Evolutionary conservation across 2,888 invertebrate genomes (phyloP).

Genomic region (Andrena bucephala): DNA sequence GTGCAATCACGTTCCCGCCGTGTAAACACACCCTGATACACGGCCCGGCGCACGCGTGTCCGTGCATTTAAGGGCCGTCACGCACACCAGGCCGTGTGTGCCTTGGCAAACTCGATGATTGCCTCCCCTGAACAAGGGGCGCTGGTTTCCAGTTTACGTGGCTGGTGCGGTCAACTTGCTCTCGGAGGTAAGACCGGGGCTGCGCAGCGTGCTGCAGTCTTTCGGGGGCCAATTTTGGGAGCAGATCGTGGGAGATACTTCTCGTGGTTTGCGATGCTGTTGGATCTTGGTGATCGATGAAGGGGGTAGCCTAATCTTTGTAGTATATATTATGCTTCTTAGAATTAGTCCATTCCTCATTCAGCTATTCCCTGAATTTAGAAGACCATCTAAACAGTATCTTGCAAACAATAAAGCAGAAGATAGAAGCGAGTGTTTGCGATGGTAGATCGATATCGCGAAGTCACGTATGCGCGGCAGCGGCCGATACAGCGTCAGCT

Average conservation of each 20-base stretch:
- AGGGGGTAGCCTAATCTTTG: too few relatives aligned
- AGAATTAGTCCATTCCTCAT: too few relatives aligned
- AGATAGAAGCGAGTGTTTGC: too few relatives aligned
- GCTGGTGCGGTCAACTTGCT: slow-evolving; percentile 31
- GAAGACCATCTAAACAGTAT: too few relatives aligned
- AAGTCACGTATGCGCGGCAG: background rate
- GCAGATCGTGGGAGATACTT: too few relatives aligned
- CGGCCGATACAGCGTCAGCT: background rate
- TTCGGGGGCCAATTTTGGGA: too few relatives aligned
- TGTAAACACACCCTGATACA: slow-evolving; percentile 60
- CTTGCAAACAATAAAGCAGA: too few relatives aligned
- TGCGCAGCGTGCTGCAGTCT: background rate
- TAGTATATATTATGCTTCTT: too few relatives aligned
- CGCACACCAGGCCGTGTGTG: slow-evolving; percentile 14
- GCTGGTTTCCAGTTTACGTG: slow-evolving; percentile 61
- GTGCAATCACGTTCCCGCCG: slow-evolving; percentile 70
- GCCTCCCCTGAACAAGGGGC: slow-evolving; percentile 54
- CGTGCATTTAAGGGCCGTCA: slow-evolving; percentile 42
- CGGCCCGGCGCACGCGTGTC: slow-evolving; percentile 10
- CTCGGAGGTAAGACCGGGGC: slow-evolving; percentile 7
- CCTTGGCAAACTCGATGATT: slow-evolving; percentile 72
- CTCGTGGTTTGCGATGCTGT: too few relatives aligned
- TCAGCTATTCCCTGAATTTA: too few relatives aligned
- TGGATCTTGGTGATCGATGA: too few relatives aligned
- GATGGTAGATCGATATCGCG: too few relatives aligned